Evolutionary conservation across 2,113 vertebrate genomes (phyloP).

Genomic region (Trogon melanurus): DNA sequence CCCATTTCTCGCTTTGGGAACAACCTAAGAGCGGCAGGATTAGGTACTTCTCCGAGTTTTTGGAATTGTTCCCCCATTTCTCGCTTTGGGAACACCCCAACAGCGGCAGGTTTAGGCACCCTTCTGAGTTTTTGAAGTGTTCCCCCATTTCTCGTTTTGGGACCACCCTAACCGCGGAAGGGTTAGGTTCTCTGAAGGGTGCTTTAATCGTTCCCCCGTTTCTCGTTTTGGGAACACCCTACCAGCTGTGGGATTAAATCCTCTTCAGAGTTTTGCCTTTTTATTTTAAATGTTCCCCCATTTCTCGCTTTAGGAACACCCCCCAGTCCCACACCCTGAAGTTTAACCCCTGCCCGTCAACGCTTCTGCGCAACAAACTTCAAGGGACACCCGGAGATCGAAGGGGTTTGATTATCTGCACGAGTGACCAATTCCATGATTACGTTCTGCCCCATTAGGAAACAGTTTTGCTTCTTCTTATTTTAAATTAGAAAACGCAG

Average conservation of each 20-base stretch:
- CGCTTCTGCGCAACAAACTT: background rate
- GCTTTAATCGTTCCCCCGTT: fast-evolving
- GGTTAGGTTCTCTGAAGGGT: fast-evolving
- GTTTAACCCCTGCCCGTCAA: background rate
- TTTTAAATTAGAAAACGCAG: background rate
- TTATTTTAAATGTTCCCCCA: no score
- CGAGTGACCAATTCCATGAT: background rate
- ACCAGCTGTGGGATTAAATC: fast-evolving
- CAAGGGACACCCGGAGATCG: background rate
- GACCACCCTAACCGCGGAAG: background rate
- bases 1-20: constrained; percentile 6
- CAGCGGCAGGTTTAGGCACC: background rate
- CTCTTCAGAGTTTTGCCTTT: no score
- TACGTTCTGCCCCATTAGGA: background rate
- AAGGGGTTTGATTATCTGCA: constrained; percentile 14
- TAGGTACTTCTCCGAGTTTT: background rate
- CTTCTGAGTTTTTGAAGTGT: fast-evolving
- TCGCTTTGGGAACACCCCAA: background rate
- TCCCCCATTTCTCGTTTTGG: background rate
- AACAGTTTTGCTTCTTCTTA: background rate
- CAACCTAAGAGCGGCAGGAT: background rate
- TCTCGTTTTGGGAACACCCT: background rate
- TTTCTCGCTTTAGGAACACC: background rate
- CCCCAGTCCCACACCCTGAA: background rate
- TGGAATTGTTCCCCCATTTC: background rate